Evolutionary conservation across 2,888 invertebrate genomes (phyloP).

Genomic region (Acrocyrtus sp.): DNA sequence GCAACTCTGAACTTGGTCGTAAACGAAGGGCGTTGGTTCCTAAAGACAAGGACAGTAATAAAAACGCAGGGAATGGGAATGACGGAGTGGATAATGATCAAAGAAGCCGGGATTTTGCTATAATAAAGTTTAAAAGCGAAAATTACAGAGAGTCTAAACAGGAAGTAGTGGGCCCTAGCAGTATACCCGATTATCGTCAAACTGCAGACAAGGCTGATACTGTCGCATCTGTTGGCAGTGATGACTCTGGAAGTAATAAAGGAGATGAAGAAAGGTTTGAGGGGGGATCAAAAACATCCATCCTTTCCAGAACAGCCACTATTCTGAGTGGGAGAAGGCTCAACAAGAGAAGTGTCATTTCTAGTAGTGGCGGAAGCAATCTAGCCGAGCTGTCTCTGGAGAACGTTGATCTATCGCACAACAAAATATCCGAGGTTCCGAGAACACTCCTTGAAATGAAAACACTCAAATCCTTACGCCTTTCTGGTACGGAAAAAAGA

Average conservation of each 20-base stretch:
- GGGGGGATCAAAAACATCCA: neutral
- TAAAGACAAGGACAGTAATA: neutral
- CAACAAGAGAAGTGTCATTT: neutral
- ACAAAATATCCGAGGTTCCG: slow-evolving; percentile 48
- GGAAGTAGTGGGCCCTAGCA: too few relatives aligned
- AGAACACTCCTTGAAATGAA: slow-evolving; percentile 33
- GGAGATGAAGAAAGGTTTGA: slow-evolving; percentile 10
- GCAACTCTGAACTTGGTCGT: too few relatives aligned
- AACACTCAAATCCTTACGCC: slow-evolving; percentile 41
- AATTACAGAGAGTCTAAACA: too few relatives aligned
- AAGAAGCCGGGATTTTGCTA: neutral
- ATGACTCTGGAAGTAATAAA: slow-evolving; percentile 4
- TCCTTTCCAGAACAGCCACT: neutral
- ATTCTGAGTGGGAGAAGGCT: neutral
- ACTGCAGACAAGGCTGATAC: too few relatives aligned
- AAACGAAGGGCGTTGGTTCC: too few relatives aligned
- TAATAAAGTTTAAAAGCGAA: slow-evolving; percentile 4
- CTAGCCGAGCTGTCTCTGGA: slow-evolving; percentile 18
- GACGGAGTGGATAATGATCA: neutral
- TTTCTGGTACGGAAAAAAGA: slow-evolving; percentile 37
- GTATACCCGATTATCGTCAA: too few relatives aligned
- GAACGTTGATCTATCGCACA: slow-evolving; percentile 54
- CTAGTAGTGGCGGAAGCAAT: neutral
- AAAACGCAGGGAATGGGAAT: neutral
- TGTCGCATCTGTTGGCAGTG: neutral